Conservation (phyloP, 2,888 invertebrate species). For the Agonopterix subpropinquella region DNA sequence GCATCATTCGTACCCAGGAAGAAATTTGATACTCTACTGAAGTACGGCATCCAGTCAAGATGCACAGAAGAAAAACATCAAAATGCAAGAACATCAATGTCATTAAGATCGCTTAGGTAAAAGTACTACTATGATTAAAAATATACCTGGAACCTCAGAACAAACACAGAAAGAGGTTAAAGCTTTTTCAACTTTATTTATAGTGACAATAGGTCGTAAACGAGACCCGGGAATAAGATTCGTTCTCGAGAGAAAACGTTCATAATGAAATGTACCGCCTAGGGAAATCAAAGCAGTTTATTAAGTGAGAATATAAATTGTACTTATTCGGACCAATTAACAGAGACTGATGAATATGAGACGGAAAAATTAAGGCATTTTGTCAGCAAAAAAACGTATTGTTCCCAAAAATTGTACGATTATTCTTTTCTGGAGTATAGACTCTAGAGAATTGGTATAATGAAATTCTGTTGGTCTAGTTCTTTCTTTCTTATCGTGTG, state of each 20-base stretch:
- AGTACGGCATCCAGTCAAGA: no score
- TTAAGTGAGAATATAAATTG: slow-evolving; percentile 51
- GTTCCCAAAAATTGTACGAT: not conserved
- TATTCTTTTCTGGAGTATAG: not conserved
- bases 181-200: slow-evolving; percentile 30
- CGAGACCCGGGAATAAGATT: slow-evolving; percentile 22
- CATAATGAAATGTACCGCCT: slow-evolving; percentile 49
- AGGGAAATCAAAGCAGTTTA: slow-evolving; percentile 59
- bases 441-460: no score
- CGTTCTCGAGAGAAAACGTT: slow-evolving; percentile 11
- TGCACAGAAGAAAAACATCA: no score
- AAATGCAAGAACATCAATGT: no score
- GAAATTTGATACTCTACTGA: no score
- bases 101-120: no score
- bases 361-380: slow-evolving; percentile 7
- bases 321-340: slow-evolving; percentile 42
- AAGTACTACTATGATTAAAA: no score
- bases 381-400: not conserved
- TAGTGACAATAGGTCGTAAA: slow-evolving; percentile 35
- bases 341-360: slow-evolving; percentile 14
- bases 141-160: no score
- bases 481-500: no score
- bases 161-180: not conserved
- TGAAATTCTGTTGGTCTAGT: no score
- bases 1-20: no score